Evolutionary conservation across 2,113 vertebrate genomes (phyloP).

Genomic region (Chloroceryle aenea): DNA sequence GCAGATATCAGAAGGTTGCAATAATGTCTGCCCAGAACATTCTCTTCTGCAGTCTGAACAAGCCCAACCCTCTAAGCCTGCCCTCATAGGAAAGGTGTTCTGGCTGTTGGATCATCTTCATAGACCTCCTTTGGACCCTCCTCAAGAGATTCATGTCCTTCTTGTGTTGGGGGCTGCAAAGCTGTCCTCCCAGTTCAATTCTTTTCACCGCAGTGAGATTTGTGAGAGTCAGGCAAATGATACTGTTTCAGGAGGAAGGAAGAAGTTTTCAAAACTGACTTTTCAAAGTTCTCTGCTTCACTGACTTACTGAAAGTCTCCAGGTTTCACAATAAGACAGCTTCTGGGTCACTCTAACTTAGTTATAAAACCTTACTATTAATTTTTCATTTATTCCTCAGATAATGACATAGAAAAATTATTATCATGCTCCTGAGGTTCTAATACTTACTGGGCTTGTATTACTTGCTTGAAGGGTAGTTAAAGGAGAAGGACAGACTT

Average conservation of each 20-base stretch:
- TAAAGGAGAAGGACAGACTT: not conserved
- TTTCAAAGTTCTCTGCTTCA: not conserved
- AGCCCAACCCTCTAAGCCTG: not conserved
- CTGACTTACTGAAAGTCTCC: not conserved
- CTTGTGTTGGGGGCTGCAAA: too few relatives aligned
- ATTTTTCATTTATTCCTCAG: not conserved
- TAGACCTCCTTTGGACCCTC: too few relatives aligned
- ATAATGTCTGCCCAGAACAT: too few relatives aligned
- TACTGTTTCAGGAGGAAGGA: not conserved
- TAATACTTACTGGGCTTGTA: not conserved
- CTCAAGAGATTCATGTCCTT: too few relatives aligned
- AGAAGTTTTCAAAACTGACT: not conserved
- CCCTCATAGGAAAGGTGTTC: not conserved
- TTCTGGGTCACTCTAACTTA: not conserved
- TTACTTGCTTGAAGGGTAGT: not conserved
- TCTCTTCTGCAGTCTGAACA: too few relatives aligned
- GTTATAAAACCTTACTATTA: not conserved
- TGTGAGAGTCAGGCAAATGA: not conserved
- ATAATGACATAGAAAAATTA: not conserved
- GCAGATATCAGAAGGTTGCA: too few relatives aligned
- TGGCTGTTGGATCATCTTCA: not conserved
- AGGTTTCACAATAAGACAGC: not conserved
- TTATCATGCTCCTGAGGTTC: not conserved
- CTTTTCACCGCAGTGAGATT: not conserved
- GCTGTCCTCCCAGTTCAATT: not conserved